Percentiles rank a stretch among this genome's conserved stretches.
Conservation (phyloP, 2,113 vertebrate genomes). For the Noctilio leporinus region DNA sequence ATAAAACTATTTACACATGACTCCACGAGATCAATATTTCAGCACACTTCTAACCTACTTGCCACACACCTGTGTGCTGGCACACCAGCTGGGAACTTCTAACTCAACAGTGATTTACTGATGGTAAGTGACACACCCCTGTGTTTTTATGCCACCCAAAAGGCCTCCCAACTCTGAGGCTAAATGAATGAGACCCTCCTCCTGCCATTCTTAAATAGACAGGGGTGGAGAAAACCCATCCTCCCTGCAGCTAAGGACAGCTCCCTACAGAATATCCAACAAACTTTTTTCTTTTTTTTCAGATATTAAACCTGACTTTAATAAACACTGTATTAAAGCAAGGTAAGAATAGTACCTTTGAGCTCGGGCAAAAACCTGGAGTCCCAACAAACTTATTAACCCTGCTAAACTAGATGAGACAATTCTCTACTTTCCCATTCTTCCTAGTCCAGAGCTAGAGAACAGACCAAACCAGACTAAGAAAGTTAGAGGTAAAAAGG, state of each 20-base stretch:
- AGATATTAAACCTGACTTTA: no score
- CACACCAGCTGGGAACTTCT: background rate
- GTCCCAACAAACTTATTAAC: background rate
- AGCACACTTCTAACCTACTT: background rate
- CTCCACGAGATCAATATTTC: background rate
- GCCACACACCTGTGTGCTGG: background rate
- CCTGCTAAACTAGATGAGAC: background rate
- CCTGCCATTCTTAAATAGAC: background rate
- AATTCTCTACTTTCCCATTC: background rate
- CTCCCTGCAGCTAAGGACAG: background rate
- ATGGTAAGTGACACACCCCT: background rate
- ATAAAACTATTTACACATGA: background rate
- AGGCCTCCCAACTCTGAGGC: background rate
- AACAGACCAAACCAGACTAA: background rate
- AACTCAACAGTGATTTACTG: background rate
- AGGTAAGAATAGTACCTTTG: no score
- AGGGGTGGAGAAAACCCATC: background rate
- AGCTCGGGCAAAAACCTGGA: no score
- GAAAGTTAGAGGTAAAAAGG: background rate
- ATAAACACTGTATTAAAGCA: no score
- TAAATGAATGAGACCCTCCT: background rate
- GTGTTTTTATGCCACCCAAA: background rate
- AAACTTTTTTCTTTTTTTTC: no score
- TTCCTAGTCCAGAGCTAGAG: background rate
- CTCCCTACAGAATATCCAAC: background rate